A percentile compares a stretch with the other conserved stretches of the same genome.
phyloP scores from a whole-genome alignment of 2,888 invertebrate species.

The Epinotia nisella region DNA sequence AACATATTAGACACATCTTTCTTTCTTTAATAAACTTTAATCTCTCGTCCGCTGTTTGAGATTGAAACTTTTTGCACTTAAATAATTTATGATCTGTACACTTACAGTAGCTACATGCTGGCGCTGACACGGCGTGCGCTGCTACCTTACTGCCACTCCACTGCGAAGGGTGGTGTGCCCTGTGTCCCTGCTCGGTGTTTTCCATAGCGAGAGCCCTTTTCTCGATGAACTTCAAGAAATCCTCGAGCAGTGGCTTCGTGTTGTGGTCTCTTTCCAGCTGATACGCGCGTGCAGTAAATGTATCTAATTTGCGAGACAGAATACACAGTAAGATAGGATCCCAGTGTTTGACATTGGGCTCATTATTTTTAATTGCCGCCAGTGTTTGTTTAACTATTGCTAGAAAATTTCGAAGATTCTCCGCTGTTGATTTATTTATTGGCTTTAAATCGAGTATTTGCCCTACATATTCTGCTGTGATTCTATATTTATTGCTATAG shows the following conservation, averaged over 20 bases:
- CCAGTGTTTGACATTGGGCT: conserved; percentile 33
- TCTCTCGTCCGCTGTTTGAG: conserved; percentile 14
- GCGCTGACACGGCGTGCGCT: not conserved
- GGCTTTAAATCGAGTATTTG: conserved; percentile 37
- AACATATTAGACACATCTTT: conserved; percentile 30
- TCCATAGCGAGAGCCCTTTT: conserved; percentile 42
- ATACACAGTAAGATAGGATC: conserved; percentile 45
- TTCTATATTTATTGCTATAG: conserved; percentile 40
- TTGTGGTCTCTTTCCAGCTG: conserved; percentile 39
- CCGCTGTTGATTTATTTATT: conserved; percentile 12
- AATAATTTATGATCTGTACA: conserved; percentile 37
- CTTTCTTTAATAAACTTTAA: conserved; percentile 27
- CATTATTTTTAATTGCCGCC: conserved; percentile 43
- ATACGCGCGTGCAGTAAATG: conserved; percentile 33
- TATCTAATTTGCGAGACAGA: conserved; percentile 46
- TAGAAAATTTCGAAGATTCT: conserved; percentile 40
- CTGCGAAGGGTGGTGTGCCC: not conserved
- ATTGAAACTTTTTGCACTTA: conserved; percentile 34
- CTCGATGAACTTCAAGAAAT: conserved; percentile 40
- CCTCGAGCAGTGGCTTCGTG: conserved; percentile 1
- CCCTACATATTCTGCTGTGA: conserved; percentile 39
- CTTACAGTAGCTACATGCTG: conserved; percentile 39
- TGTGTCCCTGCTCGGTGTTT: conserved; percentile 17
- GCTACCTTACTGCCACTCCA: not conserved
- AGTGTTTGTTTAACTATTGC: conserved; percentile 39